Base-by-base conservation (phyloP, 2,888 invertebrate species). In the Agriotes lineatus region DNA sequence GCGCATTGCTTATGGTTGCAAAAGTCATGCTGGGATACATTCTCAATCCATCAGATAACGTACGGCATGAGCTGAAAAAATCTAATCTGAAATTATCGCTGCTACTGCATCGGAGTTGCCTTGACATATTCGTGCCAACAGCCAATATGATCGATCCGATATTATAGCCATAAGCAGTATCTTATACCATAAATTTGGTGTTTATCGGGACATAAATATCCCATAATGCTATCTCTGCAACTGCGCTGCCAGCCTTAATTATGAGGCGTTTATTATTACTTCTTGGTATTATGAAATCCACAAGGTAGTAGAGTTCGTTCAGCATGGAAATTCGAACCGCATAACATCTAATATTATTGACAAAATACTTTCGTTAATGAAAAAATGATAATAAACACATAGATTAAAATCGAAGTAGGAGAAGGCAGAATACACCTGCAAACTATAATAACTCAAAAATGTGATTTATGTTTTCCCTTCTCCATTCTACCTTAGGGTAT, bases 121-220 rank as follows among this genome's bases (percentile, higher is more conserved):
- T 68, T 63, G 68, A 52, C 63, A 58, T 68, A 63, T 68, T 63
- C 63, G 63, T 70, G 70, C 67, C 61, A 69, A 65, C 67, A 61
- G 62, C 50, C 48, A 61, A 62, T 62, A 62, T 54, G 64, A 65
- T 70, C 60, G 69, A 72, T 72, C 69, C 67, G 67, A 64, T 64
- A 64, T 64, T 57, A 44, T 56, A 37, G 33, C 56, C 35, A 64
- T 57, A 45, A 44, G 25, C 52, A 63, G 67, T 68, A 71, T 52
- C 62, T 59, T 63, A 65, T 62, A 57, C 69, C 71, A 63, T 69
- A 71, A 71, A 71, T 71, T 71, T 58, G 59, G 66, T 59, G 61
- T 71, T 71, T 71, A 69, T 70, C 67, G 42, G 45, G 69, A 66
- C 66, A 62, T 66, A 64, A 71, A 71, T 71, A 67, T 54, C 42